phyloP scores from a whole-genome alignment of 2,113 vertebrate genomes.

The Collichthys lucidus region DNA sequence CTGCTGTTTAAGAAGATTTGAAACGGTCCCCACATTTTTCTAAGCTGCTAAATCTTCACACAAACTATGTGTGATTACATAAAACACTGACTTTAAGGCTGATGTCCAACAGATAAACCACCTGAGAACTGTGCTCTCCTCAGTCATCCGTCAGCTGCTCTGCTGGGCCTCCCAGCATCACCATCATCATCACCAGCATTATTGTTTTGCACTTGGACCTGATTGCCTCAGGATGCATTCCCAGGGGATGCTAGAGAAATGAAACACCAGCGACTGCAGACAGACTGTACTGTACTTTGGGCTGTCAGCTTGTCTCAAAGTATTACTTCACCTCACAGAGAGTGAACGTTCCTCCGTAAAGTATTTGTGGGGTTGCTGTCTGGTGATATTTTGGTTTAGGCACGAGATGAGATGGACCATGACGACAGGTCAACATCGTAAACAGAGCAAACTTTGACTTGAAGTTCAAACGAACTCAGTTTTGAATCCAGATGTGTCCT shows the following conservation, averaged over 20 bases:
- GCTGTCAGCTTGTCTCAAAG: conserved; percentile 10
- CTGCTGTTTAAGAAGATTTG: neutral
- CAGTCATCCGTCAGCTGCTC: neutral
- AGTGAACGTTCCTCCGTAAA: conserved; percentile 24
- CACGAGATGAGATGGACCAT: neutral
- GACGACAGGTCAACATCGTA: neutral
- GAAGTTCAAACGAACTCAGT: too few relatives aligned
- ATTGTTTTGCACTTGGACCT: conserved; percentile 8
- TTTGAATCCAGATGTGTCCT: too few relatives aligned
- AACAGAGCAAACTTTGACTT: neutral
- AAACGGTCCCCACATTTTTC: neutral
- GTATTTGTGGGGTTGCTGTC: neutral
- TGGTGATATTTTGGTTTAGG: neutral
- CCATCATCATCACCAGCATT: neutral
- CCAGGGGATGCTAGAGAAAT: conserved; percentile 7
- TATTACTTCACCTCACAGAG: neutral
- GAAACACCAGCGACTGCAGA: conserved; percentile 27
- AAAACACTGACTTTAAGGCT: neutral
- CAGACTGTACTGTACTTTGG: conserved; percentile 14
- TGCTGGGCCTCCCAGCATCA: conserved; percentile 6
- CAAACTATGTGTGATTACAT: neutral
- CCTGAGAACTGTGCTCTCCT: neutral
- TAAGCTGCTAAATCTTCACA: neutral
- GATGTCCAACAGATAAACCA: neutral
- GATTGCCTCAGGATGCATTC: conserved; percentile 29